These are phyloP conservation scores for Hirtodrosophila duncani DNA, from an alignment of 2,888 invertebrate species.

Conservation along the genomic window DNA sequence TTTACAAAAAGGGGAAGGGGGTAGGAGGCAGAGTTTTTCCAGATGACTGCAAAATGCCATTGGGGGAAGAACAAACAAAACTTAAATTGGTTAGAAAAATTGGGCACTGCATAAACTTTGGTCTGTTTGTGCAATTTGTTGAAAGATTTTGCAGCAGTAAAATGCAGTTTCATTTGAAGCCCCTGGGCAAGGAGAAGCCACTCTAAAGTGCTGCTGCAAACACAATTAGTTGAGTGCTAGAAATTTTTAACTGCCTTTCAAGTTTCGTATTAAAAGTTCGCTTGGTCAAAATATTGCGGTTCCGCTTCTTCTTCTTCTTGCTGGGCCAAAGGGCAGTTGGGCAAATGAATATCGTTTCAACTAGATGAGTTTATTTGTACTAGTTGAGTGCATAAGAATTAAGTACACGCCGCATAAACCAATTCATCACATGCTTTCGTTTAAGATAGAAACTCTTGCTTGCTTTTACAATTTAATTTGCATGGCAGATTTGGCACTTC, in stretches of 20 bases:
- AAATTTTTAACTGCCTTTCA: constrained; percentile 18
- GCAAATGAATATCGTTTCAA: too few relatives aligned
- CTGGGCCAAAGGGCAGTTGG: too few relatives aligned
- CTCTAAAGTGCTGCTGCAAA: constrained; percentile 32
- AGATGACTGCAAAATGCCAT: not conserved
- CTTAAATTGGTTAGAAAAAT: constrained; percentile 21
- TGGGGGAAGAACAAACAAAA: constrained; percentile 3
- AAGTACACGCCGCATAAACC: too few relatives aligned
- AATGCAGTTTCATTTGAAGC: constrained; percentile 26
- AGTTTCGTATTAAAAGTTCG: too few relatives aligned
- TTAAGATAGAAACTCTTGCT: too few relatives aligned
- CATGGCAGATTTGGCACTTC: not conserved
- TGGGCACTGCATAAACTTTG: constrained; percentile 18
- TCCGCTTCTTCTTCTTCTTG: too few relatives aligned
- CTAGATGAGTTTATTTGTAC: too few relatives aligned
- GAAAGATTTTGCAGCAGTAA: constrained; percentile 25
- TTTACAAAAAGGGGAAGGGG: too few relatives aligned
- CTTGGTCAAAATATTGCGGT: constrained; percentile 8
- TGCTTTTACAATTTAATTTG: too few relatives aligned
- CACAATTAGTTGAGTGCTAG: constrained; percentile 37
- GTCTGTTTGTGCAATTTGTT: constrained; percentile 11
- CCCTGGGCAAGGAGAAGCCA: too few relatives aligned
- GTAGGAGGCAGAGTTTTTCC: not conserved
- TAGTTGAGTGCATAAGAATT: too few relatives aligned
- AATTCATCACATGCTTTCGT: too few relatives aligned